Percentiles rank a stretch among this genome's conserved stretches.
Evolutionary conservation across 2,888 invertebrate genomes (phyloP).

Genomic region (Heliconius erato): DNA sequence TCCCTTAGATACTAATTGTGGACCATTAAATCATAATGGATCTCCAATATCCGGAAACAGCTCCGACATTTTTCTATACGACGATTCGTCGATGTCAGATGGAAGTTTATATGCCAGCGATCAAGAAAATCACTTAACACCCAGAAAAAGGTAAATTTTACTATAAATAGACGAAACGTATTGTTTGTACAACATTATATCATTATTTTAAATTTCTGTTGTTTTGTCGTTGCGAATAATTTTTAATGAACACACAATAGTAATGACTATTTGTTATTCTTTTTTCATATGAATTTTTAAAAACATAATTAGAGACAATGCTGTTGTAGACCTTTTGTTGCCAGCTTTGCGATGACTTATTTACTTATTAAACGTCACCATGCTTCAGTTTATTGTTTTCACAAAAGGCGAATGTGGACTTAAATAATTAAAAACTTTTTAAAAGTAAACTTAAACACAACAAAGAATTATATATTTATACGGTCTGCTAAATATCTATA

Average conservation of each 20-base stretch:
- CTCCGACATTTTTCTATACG: constrained; percentile 90
- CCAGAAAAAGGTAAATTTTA: constrained; percentile 74
- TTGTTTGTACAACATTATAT: neutral
- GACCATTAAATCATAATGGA: constrained; percentile 42
- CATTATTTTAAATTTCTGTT: neutral
- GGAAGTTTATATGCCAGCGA: constrained; percentile 92
- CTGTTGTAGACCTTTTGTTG: neutral
- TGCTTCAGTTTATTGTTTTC: constrained; percentile 1
- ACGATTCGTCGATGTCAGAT: constrained; percentile 85
- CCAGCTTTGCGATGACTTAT: constrained; percentile 8
- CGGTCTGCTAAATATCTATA: too few relatives aligned
- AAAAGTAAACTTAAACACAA: too few relatives aligned
- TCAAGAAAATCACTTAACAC: constrained; percentile 90
- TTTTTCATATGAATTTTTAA: constrained; percentile 6
- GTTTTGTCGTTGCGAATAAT: neutral
- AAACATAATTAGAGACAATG: neutral
- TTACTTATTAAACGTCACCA: neutral
- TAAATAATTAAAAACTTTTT: neutral
- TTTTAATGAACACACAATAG: neutral
- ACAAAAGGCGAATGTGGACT: constrained; percentile 4
- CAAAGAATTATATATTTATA: too few relatives aligned
- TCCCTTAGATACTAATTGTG: constrained; percentile 44
- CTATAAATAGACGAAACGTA: neutral
- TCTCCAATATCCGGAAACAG: constrained; percentile 51
- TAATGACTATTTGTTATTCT: too few relatives aligned